Conservation (phyloP, 2,888 invertebrate genomes). For the Aspidapion aeneum region DNA sequence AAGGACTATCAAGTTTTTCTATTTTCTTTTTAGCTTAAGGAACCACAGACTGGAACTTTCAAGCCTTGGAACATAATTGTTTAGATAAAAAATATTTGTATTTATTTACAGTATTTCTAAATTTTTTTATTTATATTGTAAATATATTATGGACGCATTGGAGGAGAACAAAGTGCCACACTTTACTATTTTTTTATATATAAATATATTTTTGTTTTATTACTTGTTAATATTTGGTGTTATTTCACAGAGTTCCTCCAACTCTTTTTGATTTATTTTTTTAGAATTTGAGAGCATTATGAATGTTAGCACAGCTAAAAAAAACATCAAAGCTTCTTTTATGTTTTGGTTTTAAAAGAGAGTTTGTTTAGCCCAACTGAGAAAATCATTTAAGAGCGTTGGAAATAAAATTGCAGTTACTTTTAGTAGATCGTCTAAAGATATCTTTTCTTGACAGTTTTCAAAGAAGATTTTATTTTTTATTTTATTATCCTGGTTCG, state of each 20-base stretch:
- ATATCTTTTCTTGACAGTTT: not conserved
- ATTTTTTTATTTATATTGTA: too few relatives aligned
- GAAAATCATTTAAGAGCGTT: too few relatives aligned
- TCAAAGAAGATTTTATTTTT: not conserved
- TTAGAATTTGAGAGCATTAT: constrained; percentile 22
- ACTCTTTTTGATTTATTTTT: constrained; percentile 25
- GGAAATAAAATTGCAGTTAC: not conserved
- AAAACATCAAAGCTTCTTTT: too few relatives aligned
- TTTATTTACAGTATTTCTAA: not conserved
- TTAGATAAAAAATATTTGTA: constrained; percentile 7
- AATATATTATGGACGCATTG: not conserved
- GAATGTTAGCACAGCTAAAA: constrained; percentile 30
- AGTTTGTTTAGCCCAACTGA: too few relatives aligned
- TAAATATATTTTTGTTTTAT: too few relatives aligned
- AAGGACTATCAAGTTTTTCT: too few relatives aligned
- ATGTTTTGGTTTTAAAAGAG: too few relatives aligned
- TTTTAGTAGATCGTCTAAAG: not conserved
- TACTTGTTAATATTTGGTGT: too few relatives aligned
- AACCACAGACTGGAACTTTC: constrained; percentile 53
- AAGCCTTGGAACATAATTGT: constrained; percentile 63
- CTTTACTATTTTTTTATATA: too few relatives aligned
- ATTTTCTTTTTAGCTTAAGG: constrained; percentile 52
- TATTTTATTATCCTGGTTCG: not conserved
- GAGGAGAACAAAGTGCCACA: not conserved
- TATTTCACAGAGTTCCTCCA: constrained; percentile 13